Evolutionary conservation across 2,888 invertebrate species (phyloP).

Genomic region (Limnephilus rhombicus): DNA sequence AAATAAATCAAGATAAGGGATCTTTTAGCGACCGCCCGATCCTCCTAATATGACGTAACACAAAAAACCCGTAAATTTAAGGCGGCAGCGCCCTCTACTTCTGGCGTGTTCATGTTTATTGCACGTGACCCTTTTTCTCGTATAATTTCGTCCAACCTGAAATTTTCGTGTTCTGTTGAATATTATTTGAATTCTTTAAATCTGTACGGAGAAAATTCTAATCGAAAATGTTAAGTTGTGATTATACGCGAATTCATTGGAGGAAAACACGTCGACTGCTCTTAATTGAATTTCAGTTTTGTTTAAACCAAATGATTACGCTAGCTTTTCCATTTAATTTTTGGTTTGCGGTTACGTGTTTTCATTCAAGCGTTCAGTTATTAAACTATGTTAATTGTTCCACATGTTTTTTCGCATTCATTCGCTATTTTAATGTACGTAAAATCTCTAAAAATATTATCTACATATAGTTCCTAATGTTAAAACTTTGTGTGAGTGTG

Average conservation of each 20-base stretch:
- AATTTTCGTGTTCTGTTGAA: neutral
- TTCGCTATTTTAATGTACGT: too few species aligned
- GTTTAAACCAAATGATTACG: neutral
- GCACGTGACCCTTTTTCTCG: neutral
- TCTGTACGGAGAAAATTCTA: neutral
- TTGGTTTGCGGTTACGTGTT: too few species aligned
- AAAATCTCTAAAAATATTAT: too few species aligned
- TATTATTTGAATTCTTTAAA: neutral
- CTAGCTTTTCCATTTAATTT: too few species aligned
- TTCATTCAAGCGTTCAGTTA: too few species aligned
- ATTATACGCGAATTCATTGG: neutral
- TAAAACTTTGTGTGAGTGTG: too few species aligned
- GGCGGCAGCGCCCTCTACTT: neutral
- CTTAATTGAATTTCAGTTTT: neutral
- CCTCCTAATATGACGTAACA: constrained; percentile 25
- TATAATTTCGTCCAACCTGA: neutral
- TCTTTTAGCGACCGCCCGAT: constrained; percentile 15
- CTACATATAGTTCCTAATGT: too few species aligned
- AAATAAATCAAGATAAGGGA: constrained; percentile 6
- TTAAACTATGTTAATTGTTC: too few species aligned
- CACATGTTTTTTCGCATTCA: too few species aligned
- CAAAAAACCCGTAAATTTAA: neutral
- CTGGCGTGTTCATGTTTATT: constrained; percentile 3
- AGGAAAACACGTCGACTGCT: neutral
- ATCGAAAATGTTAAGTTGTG: neutral